Evolutionary conservation across 2,113 vertebrate genomes (phyloP).

Genomic region (Ceyx cyanopectus): DNA sequence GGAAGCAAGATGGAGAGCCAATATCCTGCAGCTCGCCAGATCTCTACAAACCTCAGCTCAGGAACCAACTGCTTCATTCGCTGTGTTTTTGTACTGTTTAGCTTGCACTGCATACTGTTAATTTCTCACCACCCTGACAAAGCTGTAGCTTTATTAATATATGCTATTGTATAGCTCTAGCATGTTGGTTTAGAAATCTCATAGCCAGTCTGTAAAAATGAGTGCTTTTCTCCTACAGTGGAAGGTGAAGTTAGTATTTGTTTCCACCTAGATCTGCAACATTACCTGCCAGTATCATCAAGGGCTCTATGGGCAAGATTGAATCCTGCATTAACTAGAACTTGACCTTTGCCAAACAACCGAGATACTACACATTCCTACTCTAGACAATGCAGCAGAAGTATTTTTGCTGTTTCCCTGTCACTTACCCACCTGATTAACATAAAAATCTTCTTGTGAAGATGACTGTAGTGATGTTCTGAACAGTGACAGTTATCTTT

Average conservation of each 20-base stretch:
- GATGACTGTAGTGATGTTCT: background rate
- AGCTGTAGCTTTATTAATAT: background rate
- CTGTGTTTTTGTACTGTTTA: background rate
- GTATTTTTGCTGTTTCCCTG: background rate
- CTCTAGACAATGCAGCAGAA: background rate
- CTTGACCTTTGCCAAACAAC: background rate
- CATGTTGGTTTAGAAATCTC: background rate
- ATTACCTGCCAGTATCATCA: background rate
- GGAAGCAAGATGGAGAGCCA: constrained; percentile 69
- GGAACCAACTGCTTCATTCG: constrained; percentile 50
- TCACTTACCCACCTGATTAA: background rate
- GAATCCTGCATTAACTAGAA: background rate
- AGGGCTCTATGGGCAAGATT: background rate
- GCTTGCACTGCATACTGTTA: background rate
- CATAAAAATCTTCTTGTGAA: background rate
- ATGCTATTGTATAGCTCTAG: background rate
- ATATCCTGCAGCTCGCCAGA: constrained; percentile 57
- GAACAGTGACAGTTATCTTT: background rate
- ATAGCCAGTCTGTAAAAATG: background rate
- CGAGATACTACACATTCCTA: background rate
- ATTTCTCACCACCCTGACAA: background rate
- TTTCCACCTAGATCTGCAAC: background rate
- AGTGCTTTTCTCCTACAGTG: background rate
- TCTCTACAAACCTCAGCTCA: constrained; percentile 56
- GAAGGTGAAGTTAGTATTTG: background rate